Percentiles rank a stretch among this genome's conserved stretches.
These are phyloP conservation scores for Nesogale talazaci DNA, from an alignment of 2,113 vertebrate species.

Conservation along the genomic window DNA sequence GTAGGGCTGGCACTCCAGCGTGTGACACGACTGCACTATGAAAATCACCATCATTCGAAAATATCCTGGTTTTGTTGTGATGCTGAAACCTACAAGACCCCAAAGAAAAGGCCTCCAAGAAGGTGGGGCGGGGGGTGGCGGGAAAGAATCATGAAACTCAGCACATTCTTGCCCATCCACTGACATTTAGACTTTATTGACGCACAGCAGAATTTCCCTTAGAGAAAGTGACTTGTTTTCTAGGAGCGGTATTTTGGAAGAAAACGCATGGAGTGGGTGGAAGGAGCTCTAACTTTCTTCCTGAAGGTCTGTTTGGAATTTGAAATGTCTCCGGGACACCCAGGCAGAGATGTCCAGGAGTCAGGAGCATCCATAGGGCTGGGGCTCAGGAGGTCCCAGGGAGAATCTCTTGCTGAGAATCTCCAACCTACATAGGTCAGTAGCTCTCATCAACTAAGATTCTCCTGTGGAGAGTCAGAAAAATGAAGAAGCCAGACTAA, in stretches of 20 bases:
- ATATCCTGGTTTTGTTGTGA: not conserved
- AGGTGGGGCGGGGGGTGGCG: not conserved
- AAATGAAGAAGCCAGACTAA: not conserved
- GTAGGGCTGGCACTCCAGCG: too few species aligned
- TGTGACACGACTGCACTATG: not conserved
- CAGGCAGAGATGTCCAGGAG: not conserved
- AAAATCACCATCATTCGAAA: not conserved
- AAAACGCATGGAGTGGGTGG: not conserved
- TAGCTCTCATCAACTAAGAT: not conserved
- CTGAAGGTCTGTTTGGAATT: not conserved
- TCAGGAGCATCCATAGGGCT: not conserved
- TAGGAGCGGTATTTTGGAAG: not conserved
- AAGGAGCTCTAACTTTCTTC: not conserved
- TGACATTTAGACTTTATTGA: not conserved
- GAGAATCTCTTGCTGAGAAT: not conserved
- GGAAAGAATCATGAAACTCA: not conserved
- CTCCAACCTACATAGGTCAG: not conserved
- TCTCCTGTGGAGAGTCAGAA: not conserved
- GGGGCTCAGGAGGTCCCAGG: not conserved
- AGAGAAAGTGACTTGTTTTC: not conserved
- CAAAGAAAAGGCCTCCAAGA: not conserved
- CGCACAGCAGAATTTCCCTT: not conserved
- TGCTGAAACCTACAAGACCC: not conserved
- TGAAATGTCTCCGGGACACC: accelerated
- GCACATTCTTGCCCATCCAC: not conserved